Percentiles rank a stretch among this genome's conserved stretches.
Evolutionary conservation across 2,113 vertebrate species (phyloP).

Genomic region (Ceyx cyanopectus): DNA sequence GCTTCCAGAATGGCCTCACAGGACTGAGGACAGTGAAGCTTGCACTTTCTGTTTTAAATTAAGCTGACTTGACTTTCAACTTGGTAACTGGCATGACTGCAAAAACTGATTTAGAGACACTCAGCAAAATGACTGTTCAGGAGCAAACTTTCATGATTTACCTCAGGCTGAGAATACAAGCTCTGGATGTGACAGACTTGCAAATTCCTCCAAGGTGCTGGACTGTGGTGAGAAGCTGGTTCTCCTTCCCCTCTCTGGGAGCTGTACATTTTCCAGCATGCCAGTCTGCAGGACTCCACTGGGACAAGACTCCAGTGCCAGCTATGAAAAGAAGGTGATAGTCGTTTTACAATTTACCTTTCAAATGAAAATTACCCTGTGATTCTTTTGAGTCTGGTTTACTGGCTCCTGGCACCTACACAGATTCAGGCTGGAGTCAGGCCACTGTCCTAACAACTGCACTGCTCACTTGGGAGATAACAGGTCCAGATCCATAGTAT

Average conservation of each 20-base stretch:
- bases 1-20: not conserved
- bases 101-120: not conserved
- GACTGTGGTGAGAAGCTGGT: not conserved
- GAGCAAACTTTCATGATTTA: not conserved
- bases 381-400: not conserved
- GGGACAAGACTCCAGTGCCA: not conserved
- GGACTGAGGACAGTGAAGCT: not conserved
- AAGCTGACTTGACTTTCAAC: not conserved
- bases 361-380: not conserved
- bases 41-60: not conserved
- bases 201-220: not conserved
- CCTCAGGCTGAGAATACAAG: not conserved
- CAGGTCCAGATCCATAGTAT: not conserved
- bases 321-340: not conserved
- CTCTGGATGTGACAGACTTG: not conserved
- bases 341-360: not conserved
- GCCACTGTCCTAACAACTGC: not conserved
- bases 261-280: not conserved
- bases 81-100: not conserved
- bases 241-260: not conserved
- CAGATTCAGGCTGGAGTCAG: not conserved
- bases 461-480: not conserved
- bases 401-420: not conserved
- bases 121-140: not conserved
- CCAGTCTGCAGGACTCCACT: not conserved